Conservation (phyloP, 2,797 vertebrate genomes). For the Spea hammondii region DNA sequence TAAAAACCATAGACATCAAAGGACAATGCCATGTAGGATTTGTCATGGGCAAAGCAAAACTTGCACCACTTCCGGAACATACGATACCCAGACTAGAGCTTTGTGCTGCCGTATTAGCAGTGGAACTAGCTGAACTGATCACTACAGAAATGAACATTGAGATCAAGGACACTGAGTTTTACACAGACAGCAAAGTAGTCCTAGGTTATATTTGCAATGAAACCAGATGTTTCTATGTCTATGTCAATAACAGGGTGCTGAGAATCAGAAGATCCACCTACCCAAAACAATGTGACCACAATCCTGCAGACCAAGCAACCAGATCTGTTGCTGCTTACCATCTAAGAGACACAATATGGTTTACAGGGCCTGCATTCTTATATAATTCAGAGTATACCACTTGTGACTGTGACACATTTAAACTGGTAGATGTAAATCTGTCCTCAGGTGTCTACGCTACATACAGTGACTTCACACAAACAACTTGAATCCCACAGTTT, state of each 20-base stretch:
- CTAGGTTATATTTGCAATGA: constrained; percentile 5
- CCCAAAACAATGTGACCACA: constrained; percentile 3
- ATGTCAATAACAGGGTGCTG: not conserved
- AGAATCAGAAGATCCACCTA: constrained; percentile 10
- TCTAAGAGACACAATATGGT: constrained; percentile 8
- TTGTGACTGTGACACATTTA: not conserved
- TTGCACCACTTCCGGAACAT: not conserved
- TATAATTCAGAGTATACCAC: not conserved
- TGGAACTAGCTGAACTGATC: not conserved
- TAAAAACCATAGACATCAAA: not conserved
- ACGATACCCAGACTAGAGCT: constrained; percentile 12
- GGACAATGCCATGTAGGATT: not conserved
- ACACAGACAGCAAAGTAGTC: not conserved
- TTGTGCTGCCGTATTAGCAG: constrained; percentile 12
- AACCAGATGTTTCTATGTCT: not conserved
- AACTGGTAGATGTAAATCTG: not conserved
- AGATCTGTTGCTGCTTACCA: constrained; percentile 5
- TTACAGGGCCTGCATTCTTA: constrained; percentile 2
- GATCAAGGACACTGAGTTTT: not conserved
- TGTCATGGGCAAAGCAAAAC: constrained; percentile 4
- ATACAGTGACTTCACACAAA: not conserved
- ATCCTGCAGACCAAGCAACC: constrained; percentile 15
- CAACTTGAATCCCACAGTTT: not conserved
- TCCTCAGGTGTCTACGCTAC: not conserved
- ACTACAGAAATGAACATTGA: not conserved